Conservation (phyloP, 2,797 vertebrate genomes). For the Lepidocolaptes lacrymiger region DNA sequence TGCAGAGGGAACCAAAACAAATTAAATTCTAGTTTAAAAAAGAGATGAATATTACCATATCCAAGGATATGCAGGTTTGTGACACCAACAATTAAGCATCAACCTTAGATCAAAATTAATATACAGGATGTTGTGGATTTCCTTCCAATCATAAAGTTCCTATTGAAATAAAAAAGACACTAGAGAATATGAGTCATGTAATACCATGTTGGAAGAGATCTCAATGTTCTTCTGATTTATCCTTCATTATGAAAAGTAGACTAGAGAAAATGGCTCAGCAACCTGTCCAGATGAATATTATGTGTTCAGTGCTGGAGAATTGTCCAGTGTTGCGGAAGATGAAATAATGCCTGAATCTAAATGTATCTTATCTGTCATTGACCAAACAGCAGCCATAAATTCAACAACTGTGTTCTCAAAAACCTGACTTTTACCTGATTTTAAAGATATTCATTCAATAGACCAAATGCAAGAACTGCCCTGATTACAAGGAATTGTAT, state of each 20-base stretch:
- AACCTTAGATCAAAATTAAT: neutral
- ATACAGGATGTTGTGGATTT: neutral
- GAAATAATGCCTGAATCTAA: neutral
- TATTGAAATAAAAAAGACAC: neutral
- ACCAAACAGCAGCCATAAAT: neutral
- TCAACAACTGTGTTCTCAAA: neutral
- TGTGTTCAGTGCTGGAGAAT: neutral
- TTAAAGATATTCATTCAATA: neutral
- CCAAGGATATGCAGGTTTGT: neutral
- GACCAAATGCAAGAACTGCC: neutral
- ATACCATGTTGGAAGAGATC: neutral
- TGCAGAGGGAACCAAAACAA: slow-evolving; percentile 22
- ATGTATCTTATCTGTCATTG: neutral
- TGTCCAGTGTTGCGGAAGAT: neutral
- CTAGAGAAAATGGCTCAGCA: neutral
- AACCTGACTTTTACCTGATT: neutral
- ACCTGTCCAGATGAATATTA: neutral
- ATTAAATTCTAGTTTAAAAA: neutral
- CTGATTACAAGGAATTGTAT: neutral
- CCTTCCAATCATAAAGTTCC: neutral
- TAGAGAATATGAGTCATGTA: neutral
- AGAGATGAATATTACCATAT: neutral
- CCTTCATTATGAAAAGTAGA: neutral
- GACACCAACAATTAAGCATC: neutral
- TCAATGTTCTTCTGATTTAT: neutral